Base-by-base conservation (phyloP, 2,797 vertebrate species). In the Megalops cyprinoides region DNA sequence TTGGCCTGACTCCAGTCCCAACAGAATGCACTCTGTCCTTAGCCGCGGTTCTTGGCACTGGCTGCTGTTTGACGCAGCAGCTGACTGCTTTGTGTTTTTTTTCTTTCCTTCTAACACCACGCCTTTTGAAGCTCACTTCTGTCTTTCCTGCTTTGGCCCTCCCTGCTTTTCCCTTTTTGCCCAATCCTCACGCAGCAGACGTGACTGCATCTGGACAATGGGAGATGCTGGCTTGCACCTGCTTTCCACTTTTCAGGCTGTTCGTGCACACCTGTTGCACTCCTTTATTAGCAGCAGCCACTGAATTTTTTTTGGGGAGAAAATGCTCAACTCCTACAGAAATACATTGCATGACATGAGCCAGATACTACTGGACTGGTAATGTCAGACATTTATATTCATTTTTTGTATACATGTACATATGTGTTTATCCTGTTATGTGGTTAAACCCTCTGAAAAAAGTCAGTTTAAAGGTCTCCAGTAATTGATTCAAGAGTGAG, bases 21-120 rank as follows among this genome's bases (percentile, higher is more conserved):
- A 94, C 93, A 94, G 92, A 92, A 93, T 91, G 90, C 89, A 92
- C 92, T 93, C 92, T 94, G 94, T 95, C 92, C 90, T 90, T 84
- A 78, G n/a, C 90, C 91, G 42, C 86, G 85, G 91, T 91, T 92
- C 92, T 92, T 93, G 91, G 92, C 92, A 94, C 91, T 94, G 94
- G 92, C 93, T 94, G 93, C 94, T 94, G 77, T 48, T 85, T 85
- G 83, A 93, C 82, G 77, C 90, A 90, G 93, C 94, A 95, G 92
- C 93, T 94, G 92, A 94, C 91, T 91, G 88, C 88, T 93, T 94
- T 94, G 93, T 94, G 92, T 87, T 89, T 87, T 85, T 34, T 53
- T 73, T 79, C 73, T 42, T 71, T 42, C 51, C 90, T 88, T 90
- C 56, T 44, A n/a, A n/a, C n/a, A n/a, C n/a, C n/a, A n/a, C n/a